Evolutionary conservation across 2,113 vertebrate genomes (phyloP), one percentile per base, ranked within the genome.

Genomic region (Chroicocephalus ridibundus): DNA sequence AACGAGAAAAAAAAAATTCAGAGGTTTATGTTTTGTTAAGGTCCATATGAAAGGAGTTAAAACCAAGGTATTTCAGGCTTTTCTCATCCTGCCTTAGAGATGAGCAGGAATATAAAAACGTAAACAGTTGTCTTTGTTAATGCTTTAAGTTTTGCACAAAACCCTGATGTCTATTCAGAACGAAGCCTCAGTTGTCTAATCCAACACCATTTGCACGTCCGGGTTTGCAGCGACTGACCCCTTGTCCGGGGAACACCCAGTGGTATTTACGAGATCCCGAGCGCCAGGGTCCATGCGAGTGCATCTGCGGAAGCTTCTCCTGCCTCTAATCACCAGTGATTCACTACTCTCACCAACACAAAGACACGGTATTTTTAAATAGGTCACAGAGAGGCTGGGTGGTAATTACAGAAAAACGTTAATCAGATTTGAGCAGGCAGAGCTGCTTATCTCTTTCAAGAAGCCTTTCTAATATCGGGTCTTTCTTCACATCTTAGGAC

Each of bases 341-440:
- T n/a, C 77, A 18, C 31, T 34, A 2, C 36, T 52, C 62, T 34
- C 86, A 44, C 40, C 18, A 46, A 20, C 84, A 97, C 84, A 86
- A 90, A 97, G 80, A 68, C 88, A 88, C 91, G 70, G 93, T 91
- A 77, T 34, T 96, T 89, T n/a, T 86, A 96, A 94, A 87, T 61
- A 93, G 95, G 94, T 86, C 93, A 95, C 82, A 25, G 64, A 62
- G 72, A 76, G 84, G 83, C 86, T 75, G 93, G 78, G 44, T 81
- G 84, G 82, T 97, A 96, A 97, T 94, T 95, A 97, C 94, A 86
- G 90, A 62, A 84, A 72, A 84, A 54, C 38, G 3, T 74, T 96
- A 95, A 98, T 96, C 91, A 92, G 95, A 92, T 96, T 92, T 79
- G 82, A 84, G 75, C 77, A 54, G 76, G 82, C 86, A 97, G 91